Conservation (phyloP, 2,888 invertebrate species). For the Nipponacmea schrenckii region DNA sequence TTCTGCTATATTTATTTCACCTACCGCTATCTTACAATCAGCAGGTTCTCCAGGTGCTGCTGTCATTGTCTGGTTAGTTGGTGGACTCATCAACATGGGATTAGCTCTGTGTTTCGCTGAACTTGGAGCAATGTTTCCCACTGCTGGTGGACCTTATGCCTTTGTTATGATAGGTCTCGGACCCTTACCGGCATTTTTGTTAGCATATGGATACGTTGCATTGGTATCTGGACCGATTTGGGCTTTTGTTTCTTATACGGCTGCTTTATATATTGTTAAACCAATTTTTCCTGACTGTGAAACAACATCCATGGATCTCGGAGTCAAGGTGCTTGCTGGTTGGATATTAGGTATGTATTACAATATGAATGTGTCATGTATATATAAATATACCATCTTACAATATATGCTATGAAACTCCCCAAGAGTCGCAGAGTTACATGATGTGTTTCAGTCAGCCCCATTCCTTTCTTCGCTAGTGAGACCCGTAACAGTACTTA, state of each 20-base stretch:
- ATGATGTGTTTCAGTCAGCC: too few relatives aligned
- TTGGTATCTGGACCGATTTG: conserved; percentile 65
- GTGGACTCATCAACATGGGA: conserved; percentile 79
- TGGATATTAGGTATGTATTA: conserved; percentile 53
- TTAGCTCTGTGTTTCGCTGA: conserved; percentile 80
- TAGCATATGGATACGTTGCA: conserved; percentile 71
- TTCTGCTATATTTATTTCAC: conserved; percentile 88
- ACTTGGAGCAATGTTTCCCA: conserved; percentile 81
- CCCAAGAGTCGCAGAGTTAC: too few relatives aligned
- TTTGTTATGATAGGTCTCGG: conserved; percentile 69
- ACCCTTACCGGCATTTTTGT: conserved; percentile 71
- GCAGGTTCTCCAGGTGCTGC: conserved; percentile 93
- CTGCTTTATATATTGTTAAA: conserved; percentile 58
- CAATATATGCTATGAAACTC: too few relatives aligned
- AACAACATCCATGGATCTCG: conserved; percentile 38
- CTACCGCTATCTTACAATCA: conserved; percentile 86
- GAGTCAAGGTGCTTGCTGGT: conserved; percentile 48
- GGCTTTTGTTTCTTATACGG: conserved; percentile 69
- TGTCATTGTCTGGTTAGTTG: conserved; percentile 93
- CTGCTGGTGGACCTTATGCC: conserved; percentile 85
- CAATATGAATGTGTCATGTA: too few relatives aligned
- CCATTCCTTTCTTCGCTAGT: too few relatives aligned
- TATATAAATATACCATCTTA: neutral
- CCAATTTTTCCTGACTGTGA: conserved; percentile 53
- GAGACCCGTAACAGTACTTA: too few relatives aligned